Base-by-base conservation (phyloP, 2,797 vertebrate genomes). In the Parauchenoglanis punctatus region DNA sequence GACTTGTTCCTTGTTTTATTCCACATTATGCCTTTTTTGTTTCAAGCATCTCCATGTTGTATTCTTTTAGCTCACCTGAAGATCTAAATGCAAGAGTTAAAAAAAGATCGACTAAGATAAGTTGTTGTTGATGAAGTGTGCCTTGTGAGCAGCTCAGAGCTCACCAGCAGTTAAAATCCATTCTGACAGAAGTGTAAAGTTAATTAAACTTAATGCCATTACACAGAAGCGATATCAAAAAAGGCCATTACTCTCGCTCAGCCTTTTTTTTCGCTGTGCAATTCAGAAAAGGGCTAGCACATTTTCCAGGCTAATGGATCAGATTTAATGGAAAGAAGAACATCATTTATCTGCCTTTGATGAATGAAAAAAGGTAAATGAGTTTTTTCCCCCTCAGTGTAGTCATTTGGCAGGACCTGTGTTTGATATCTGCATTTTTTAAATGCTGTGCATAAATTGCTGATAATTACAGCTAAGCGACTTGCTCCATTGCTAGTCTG, bases 161-260 rank as follows among this genome's bases (percentile, higher is more conserved):
- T 84, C 89, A 77, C 89, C 80, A 86, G 87, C 82, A 87, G 84
- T 90, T 77, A 89, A 88, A 49, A 85, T 90, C 81, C 89, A 83
- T 85, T 91, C 91, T 92, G 89, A 40, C 40, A 92, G 87, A 58
- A 18, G 82, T 65, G 76, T 88, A 89, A 83, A 92, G 88, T 89
- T 92, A 92, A 94, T 94, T 93, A 92, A 86, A 80, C 59, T 35
- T 56, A 67, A 86, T 67, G 85, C 58, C 88, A 84, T 93, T 93
- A 90, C 85, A 89, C 49, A 88, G 89, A 76, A n/a, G 25, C 85
- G 89, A 92, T 92, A 91, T 86, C 59, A 90, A 89, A 92, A 81
- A 94, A 94, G 91, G 72, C 89, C 93, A 93, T 94, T 94, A 93
- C 91, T 91, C 85, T 86, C 56, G 25, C 81, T 54, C 59, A 49